A percentile compares a stretch with the other conserved stretches of the same genome.
Conservation (phyloP, 2,888 invertebrate species). For the Dynastes tityus region DNA sequence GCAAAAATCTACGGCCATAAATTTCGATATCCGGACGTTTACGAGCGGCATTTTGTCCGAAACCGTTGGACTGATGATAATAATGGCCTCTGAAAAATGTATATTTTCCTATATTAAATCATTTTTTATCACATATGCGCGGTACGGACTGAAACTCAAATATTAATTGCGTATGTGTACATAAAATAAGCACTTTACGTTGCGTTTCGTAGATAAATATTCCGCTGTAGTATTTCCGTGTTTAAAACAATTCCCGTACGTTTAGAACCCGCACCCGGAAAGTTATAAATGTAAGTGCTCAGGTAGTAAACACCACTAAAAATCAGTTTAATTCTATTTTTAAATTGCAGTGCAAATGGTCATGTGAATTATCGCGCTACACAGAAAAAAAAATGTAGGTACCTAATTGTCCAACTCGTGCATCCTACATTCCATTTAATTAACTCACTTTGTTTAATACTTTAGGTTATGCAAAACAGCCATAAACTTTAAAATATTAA, state of each 20-base stretch:
- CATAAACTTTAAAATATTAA: too few species aligned
- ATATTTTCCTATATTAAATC: conserved; percentile 44
- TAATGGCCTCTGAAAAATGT: conserved; percentile 37
- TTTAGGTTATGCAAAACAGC: too few species aligned
- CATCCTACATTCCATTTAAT: too few species aligned
- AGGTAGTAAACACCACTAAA: background rate
- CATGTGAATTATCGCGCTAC: too few species aligned
- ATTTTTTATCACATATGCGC: conserved; percentile 42
- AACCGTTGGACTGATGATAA: conserved; percentile 44
- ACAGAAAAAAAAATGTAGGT: too few species aligned
- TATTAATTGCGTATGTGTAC: conserved; percentile 30
- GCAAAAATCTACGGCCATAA: conserved; percentile 32
- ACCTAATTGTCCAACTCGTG: too few species aligned
- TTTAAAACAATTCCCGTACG: background rate
- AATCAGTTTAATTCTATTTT: too few species aligned
- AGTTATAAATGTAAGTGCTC: too few species aligned
- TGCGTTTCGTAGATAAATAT: background rate
- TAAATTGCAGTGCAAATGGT: too few species aligned
- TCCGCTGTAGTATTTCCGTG: background rate
- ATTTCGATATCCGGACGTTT: conserved; percentile 41
- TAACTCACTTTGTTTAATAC: too few species aligned
- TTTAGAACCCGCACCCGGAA: too few species aligned
- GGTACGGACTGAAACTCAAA: conserved; percentile 24
- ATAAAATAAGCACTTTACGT: conserved; percentile 14
- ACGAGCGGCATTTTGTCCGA: conserved; percentile 46